Evolutionary conservation across 1,140 invertebrate genomes (phyloP), one percentile per base, ranked within the genome.

Genomic region (Contarinia nasturtii): DNA sequence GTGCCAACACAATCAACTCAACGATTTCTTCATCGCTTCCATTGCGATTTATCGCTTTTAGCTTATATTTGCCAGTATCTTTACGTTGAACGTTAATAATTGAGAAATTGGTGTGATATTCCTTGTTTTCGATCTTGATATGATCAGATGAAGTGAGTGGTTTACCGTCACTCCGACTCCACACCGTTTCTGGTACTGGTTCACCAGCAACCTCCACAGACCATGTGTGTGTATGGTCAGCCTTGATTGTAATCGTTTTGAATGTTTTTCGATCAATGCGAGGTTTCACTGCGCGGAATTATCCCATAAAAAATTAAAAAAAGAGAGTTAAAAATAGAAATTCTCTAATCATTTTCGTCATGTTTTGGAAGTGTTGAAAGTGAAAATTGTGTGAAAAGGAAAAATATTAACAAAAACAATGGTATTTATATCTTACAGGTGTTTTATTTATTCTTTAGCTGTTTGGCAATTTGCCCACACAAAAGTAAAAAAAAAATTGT

Each of bases 211-310:
- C 80, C 62, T 92, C 87, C 2, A 92, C 87, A 17, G 86, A 79
- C 84, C 87, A 93, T 63, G 89, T 91, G 64, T 92, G 84, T 7
- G 82, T 89, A 51, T 88, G 77, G 55, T 93, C 93, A 50, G 86
- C 85, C 65, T 97, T 97, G 10, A 94, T 77, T 0, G 80, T 80
- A 1, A 90, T 62, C 7, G 77, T 74, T 59, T 88, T 88, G 65
- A 94, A 80, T 53, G 84, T 92, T 51, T 79, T 80, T 52, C 90
- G 75, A 56, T 93, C 89, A 61, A 98, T 97, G 57, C 84, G 77
- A 51, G 92, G 92, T 71, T 91, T 91, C 54, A 92, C 85, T 89
- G 66, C 46, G 68, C n/a, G n/a, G n/a, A n/a, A n/a, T n/a, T n/a
- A n/a, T n/a, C n/a, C n/a, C n/a, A 89, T 66, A 46, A 68, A 67